A percentile compares a stretch with the other conserved stretches of the same genome.
Evolutionary conservation across 2,113 vertebrate species (phyloP).

Genomic region (Camelus dromedarius): DNA sequence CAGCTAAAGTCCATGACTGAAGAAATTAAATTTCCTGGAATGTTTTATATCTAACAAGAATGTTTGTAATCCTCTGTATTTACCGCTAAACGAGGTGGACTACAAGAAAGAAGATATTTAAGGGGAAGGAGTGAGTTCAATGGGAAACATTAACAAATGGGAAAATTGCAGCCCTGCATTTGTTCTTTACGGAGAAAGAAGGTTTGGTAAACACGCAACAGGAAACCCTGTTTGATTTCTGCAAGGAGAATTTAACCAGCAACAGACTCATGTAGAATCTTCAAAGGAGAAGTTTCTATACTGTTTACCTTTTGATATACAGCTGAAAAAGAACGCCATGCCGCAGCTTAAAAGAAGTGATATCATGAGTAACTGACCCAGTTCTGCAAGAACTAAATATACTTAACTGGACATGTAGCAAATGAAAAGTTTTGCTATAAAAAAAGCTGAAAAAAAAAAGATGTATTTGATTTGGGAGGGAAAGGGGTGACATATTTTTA

Average conservation of each 20-base stretch:
- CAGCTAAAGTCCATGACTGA: slow-evolving; percentile 76
- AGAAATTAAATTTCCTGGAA: slow-evolving; percentile 85
- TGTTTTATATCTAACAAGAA: slow-evolving; percentile 80
- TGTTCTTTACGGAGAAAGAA: slow-evolving; percentile 31
- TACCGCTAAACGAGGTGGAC: slow-evolving; percentile 79
- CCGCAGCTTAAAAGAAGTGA: neutral
- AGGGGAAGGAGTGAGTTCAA: slow-evolving; percentile 64
- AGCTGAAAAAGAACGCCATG: slow-evolving; percentile 47
- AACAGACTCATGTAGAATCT: slow-evolving; percentile 70
- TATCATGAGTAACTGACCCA: neutral
- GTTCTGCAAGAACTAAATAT: neutral
- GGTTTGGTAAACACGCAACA: slow-evolving; percentile 74
- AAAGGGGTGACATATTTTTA: neutral
- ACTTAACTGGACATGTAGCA: neutral
- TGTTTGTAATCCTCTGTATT: slow-evolving; percentile 81
- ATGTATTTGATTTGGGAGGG: neutral
- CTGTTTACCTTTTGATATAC: slow-evolving; percentile 76
- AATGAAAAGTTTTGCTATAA: neutral
- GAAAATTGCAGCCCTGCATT: slow-evolving; percentile 73
- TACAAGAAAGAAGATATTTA: slow-evolving; percentile 75
- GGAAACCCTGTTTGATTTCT: slow-evolving; percentile 79
- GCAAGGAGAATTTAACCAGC: slow-evolving; percentile 75
- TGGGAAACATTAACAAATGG: slow-evolving; percentile 77
- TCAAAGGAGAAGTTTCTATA: slow-evolving; percentile 75
- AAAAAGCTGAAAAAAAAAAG: neutral